Evolutionary conservation across 2,797 vertebrate genomes (phyloP).

Genomic region (Pempheris klunzingeri): DNA sequence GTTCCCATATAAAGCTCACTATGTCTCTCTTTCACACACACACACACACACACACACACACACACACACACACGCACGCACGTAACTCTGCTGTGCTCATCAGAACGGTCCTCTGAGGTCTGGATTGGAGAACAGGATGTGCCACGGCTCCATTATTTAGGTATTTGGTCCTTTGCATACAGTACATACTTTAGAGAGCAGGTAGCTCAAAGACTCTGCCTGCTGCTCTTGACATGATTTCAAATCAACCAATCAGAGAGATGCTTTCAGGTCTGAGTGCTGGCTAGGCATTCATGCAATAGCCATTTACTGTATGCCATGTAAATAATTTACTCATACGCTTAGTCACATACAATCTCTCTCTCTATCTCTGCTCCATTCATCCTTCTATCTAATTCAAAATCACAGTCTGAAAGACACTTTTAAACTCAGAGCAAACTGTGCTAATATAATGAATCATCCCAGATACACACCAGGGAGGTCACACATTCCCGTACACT

Average conservation of each 20-base stretch:
- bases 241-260: slow-evolving; percentile 64
- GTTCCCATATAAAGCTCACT: slow-evolving; percentile 32
- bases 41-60: slow-evolving; percentile 17
- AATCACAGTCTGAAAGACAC: slow-evolving; percentile 52
- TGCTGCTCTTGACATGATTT: slow-evolving; percentile 49
- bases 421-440: slow-evolving; percentile 53
- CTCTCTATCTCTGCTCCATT: slow-evolving; percentile 12
- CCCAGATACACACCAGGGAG: slow-evolving; percentile 62
- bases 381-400: slow-evolving; percentile 27
- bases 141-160: slow-evolving; percentile 78
- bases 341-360: slow-evolving; percentile 53
- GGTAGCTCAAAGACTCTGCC: slow-evolving; percentile 60
- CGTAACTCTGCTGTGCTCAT: slow-evolving; percentile 40
- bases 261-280: slow-evolving; percentile 42
- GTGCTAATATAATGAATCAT: slow-evolving; percentile 70
- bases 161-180: slow-evolving; percentile 69
- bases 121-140: slow-evolving; percentile 71
- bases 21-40: not conserved
- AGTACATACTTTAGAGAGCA: slow-evolving; percentile 65
- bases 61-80: slow-evolving; percentile 26
- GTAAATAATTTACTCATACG: slow-evolving; percentile 87
- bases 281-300: slow-evolving; percentile 64
- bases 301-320: slow-evolving; percentile 75
- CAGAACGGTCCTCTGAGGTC: slow-evolving; percentile 70
- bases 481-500: slow-evolving; percentile 46